Evolutionary conservation across 2,113 vertebrate species (phyloP).

Genomic region (Lycocorax pyrrhopterus): DNA sequence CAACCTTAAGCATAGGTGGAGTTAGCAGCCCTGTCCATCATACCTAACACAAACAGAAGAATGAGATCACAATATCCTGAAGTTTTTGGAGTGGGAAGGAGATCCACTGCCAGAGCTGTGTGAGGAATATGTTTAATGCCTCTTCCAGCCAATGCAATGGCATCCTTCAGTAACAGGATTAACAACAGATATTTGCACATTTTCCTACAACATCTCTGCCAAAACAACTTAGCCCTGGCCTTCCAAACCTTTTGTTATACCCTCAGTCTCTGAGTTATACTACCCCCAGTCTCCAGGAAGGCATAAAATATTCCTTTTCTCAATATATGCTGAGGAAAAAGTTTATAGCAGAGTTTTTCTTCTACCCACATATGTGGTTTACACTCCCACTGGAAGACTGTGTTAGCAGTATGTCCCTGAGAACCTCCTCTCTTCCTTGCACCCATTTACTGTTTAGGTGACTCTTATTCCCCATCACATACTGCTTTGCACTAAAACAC

Average conservation of each 20-base stretch:
- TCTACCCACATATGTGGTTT: not conserved
- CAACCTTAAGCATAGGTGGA: slow-evolving; percentile 15
- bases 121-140: not conserved
- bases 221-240: not conserved
- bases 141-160: not conserved
- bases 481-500: not conserved
- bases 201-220: slow-evolving; percentile 2
- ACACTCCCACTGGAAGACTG: not conserved
- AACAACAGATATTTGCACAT: not conserved
- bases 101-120: not conserved
- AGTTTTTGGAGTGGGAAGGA: not conserved
- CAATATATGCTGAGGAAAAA: not conserved
- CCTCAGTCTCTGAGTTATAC: not conserved
- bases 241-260: not conserved
- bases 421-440: not conserved
- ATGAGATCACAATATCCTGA: not conserved
- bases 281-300: not conserved
- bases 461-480: not conserved
- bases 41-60: not conserved
- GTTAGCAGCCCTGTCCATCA: not conserved
- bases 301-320: not conserved
- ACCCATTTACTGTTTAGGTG: not conserved
- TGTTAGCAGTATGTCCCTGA: not conserved
- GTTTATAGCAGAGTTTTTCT: not conserved
- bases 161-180: not conserved